Evolutionary conservation across 1,140 invertebrate species (phyloP), one percentile per base, ranked within the genome.

Genomic region (Cotesia glomerata): DNA sequence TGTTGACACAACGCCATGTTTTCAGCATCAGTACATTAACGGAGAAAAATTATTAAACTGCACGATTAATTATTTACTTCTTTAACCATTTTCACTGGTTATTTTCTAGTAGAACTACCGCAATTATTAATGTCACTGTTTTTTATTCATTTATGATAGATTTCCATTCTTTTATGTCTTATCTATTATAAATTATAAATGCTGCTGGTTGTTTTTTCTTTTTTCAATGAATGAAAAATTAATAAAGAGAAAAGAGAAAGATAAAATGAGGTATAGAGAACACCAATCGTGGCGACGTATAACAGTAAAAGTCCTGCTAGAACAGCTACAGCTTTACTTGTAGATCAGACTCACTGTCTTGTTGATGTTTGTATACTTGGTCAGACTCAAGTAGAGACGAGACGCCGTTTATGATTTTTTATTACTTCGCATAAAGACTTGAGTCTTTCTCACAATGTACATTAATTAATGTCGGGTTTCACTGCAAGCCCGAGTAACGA

Each of bases 231-330:
- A 45, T 45, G 39, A 45, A 18, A 45, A 70, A 61, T 56, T 39
- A 32, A 18, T 9, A 36, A 61, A 52, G 32, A 59, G 49, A 66
- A 65, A 52, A 39, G 54, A 65, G 74, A 64, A 63, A 72, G 67
- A 68, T 63, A 69, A 74, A 74, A 66, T 62, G 71, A 74, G 70
- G 68, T 54, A 66, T 64, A 69, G 68, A 59, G 75, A 16, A 45
- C 70, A 65, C 68, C 61, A 58, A 63, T 76, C 64, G 63, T 64
- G 51, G 34, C 52, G 13, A 67, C 66, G 45, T 73, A 71, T 78
- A 79, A 78, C 79, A 78, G 78, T 79, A 80, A 79, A 80, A 80
- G 77, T 78, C 77, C 78, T 73, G 74, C 75, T 79, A 77, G 76
- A 76, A 61, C 71, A 64, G 49, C 74, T 26, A 26, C 26, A 26